These are phyloP conservation scores for Mormyrus iriodes DNA, from an alignment of 2,113 vertebrate species.

Conservation along the genomic window DNA sequence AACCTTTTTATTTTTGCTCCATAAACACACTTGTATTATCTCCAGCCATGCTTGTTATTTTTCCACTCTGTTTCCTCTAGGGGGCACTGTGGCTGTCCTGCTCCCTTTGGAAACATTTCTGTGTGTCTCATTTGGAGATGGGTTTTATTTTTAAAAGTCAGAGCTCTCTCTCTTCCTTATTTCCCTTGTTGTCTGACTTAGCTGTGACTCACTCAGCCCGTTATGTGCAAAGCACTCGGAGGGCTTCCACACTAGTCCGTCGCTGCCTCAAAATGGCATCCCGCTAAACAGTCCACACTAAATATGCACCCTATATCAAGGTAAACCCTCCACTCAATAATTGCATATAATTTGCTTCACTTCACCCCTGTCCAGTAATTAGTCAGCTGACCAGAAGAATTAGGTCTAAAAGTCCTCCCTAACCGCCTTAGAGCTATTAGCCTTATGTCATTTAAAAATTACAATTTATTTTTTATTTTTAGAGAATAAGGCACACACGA, in stretches of 20 bases:
- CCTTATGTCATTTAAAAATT: neutral
- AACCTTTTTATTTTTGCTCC: too few relatives aligned
- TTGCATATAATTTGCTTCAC: neutral
- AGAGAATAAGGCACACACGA: neutral
- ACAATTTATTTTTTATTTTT: neutral
- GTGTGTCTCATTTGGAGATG: neutral
- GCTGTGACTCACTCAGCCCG: neutral
- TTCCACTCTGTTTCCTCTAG: neutral
- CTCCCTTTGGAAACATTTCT: neutral
- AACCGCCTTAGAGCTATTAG: too few relatives aligned
- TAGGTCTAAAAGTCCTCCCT: neutral
- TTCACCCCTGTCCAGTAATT: neutral
- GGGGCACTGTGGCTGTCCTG: conserved; percentile 18
- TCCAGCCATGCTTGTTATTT: neutral
- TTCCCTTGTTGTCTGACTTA: neutral
- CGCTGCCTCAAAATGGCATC: neutral
- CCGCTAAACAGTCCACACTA: neutral
- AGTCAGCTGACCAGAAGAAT: neutral
- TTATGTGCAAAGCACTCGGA: neutral
- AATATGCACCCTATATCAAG: neutral
- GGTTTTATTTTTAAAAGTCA: conserved; percentile 9
- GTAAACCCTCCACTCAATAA: neutral
- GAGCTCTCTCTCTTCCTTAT: conserved; percentile 5
- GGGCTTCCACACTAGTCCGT: neutral
- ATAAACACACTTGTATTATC: neutral